phyloP scores from a whole-genome alignment of 1,140 invertebrate genomes.

The Pseudomyrmex cubaensis region DNA sequence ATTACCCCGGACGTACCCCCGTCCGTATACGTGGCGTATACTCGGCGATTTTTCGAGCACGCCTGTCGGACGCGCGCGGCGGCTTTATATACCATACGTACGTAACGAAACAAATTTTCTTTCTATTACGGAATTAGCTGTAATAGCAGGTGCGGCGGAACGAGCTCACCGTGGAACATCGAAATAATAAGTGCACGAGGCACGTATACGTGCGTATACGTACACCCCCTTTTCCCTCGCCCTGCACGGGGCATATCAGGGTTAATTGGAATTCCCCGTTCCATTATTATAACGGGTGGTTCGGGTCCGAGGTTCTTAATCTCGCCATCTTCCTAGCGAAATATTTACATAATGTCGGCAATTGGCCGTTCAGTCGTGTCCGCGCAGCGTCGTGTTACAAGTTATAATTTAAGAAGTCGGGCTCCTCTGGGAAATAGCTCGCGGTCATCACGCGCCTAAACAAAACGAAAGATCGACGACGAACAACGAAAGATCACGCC shows the following conservation, averaged over 20 bases:
- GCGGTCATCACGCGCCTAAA: slow-evolving; percentile 24
- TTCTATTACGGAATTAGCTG: slow-evolving; percentile 59
- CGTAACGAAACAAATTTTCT: slow-evolving; percentile 63
- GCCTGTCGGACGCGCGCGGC: not conserved
- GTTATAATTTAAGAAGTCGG: slow-evolving; percentile 57
- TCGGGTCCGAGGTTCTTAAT: slow-evolving; percentile 38
- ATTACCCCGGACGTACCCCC: slow-evolving; percentile 24
- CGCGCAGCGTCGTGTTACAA: slow-evolving; percentile 18
- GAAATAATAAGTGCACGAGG: slow-evolving; percentile 43
- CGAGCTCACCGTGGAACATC: slow-evolving; percentile 6
- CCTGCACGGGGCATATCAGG: slow-evolving; percentile 1
- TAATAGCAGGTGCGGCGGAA: slow-evolving; percentile 48
- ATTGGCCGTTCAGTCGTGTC: slow-evolving; percentile 63
- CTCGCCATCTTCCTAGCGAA: slow-evolving; percentile 63
- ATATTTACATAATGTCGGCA: slow-evolving; percentile 72
- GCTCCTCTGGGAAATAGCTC: slow-evolving; percentile 43
- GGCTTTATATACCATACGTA: slow-evolving; percentile 11
- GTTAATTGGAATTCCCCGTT: slow-evolving; percentile 66
- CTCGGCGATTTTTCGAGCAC: slow-evolving; percentile 33
- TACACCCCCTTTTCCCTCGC: not conserved
- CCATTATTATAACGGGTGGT: slow-evolving; percentile 63
- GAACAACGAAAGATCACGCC: not conserved
- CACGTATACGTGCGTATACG: not conserved
- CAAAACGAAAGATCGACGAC: slow-evolving; percentile 38
- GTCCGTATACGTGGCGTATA: not conserved